Base-by-base conservation (phyloP, 2,888 invertebrate species). In the Sycophila texana region DNA sequence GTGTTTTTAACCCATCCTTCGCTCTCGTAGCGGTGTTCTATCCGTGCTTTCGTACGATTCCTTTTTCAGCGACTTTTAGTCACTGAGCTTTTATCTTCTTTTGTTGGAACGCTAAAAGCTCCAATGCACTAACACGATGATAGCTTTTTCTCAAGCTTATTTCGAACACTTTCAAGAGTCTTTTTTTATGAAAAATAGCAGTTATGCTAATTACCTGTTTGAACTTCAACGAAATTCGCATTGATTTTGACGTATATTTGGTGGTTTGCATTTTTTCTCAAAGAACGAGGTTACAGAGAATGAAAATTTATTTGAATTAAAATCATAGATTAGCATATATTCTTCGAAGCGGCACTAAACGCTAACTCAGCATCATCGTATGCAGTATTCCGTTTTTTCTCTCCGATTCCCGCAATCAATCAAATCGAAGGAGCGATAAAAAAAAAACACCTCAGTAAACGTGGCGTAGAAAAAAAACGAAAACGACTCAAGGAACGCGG, bases 91-190 rank as follows among this genome's bases (percentile, higher is more conserved):
- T 75, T 75, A 51, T 74, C 58, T 74, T 61, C 68, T 61, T 75
- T 74, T 75, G 61, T 63, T 16, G 65, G 18, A 30, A 18, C 66
- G 57, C 67, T 73, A 78, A 73, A 78, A 78, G 73, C 72, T 72
- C 18, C 12, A 14, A 53, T 16, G 57, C 53, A 55, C 76, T 76
- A 22, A 7, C 55, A 0, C n/a, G 55, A 22, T 26, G 30, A 51
- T 71, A 51, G 71, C 70, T 71, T 68, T 39, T 67, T 53, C 73
- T 60, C 61, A 73, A 73, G 47, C 61, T 78, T 68, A 78, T 78
- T 61, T 53, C 61, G 13, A 49, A 18, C 60, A 58, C 71, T 71
- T 16, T 18, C 49, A 66, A n/a, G 53, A 39, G 67, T n/a, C 57
- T 57, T 20, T 26, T 75, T 71, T 71, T n/a, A 4, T 0, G 12